Evolutionary conservation across 2,113 vertebrate genomes (phyloP), one percentile per base, ranked within the genome.

Genomic region (Pteropus alecto): DNA sequence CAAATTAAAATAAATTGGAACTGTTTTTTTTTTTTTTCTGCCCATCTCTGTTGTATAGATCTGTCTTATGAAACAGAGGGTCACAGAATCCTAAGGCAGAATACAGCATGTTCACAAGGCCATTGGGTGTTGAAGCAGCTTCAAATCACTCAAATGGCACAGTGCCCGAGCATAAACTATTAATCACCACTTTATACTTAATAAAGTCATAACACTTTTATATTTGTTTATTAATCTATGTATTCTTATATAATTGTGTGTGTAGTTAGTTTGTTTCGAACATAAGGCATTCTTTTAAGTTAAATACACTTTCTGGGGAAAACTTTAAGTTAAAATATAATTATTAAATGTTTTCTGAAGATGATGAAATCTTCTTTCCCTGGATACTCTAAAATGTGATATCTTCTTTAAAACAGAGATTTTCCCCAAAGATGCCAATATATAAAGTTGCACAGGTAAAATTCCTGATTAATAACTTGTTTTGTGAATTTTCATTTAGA

Each of bases 1-100:
- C 24, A 78, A 58, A 67, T 81, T 84, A 38, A 95, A 97, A 85
- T 9, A 22, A 91, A 85, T 16, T 78, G 30, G 92, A 93, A 85
- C 11, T 90, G 38, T n/a, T 35, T 93, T 87, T 48, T 43, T 21
- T 51, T 67, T 38, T 3, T 38, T 2, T 3, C 19, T 19, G 26
- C 24, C 28, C 18, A 89, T 15, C 3, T 79, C 43, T 94, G 5
- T 60, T 70, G 61, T 67, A 67, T 1, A 33, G n/a, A 71, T 76
- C 43, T 85, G 19, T 71, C 30, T 94, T n/a, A 41, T 63, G 30
- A 95, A 92, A 74, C 22, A 41, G 6, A 77, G 18, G 30, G 24
- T 73, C 77, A 87, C 14, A 65, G 70, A 96, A 92, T 93, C 30
- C 16, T 54, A 86, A 85, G 41, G n/a, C 19, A 67, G 24, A 73